These are phyloP conservation scores for Proisotoma minuta DNA, from an alignment of 2,888 invertebrate species.

Conservation along the genomic window DNA sequence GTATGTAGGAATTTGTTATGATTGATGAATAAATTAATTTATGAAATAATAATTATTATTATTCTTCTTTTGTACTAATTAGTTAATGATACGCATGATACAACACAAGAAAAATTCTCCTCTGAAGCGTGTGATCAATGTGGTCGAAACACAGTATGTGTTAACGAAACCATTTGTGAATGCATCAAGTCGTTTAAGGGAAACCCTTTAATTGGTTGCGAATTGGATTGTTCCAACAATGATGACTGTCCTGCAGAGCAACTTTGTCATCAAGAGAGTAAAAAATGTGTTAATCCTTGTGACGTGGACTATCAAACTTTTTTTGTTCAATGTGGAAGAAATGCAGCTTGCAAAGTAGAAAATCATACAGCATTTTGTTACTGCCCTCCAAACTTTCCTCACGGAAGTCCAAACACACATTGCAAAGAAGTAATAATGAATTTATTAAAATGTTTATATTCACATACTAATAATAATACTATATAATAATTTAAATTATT, in stretches of 20 bases:
- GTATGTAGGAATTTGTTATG: neutral
- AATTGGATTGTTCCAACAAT: conserved; percentile 29
- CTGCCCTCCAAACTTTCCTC: conserved; percentile 45
- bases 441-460: neutral
- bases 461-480: too few species aligned
- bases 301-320: conserved; percentile 23
- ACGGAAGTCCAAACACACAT: conserved; percentile 30
- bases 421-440: conserved; percentile 32
- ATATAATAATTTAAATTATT: neutral
- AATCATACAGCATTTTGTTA: conserved; percentile 49
- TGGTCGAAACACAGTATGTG: conserved; percentile 23
- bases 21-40: neutral
- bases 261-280: conserved; percentile 28
- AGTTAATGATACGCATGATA: neutral
- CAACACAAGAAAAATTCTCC: too few species aligned
- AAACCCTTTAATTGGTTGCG: conserved; percentile 37
- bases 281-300: conserved; percentile 41
- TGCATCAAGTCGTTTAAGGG: conserved; percentile 37
- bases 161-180: conserved; percentile 32
- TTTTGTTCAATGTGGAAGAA: conserved; percentile 34
- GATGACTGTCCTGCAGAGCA: conserved; percentile 33
- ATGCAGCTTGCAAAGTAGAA: conserved; percentile 48
- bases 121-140: neutral
- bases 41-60: neutral
- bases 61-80: neutral